Base-by-base conservation (phyloP, 2,113 vertebrate genomes). In the Hepsetus odoe region DNA sequence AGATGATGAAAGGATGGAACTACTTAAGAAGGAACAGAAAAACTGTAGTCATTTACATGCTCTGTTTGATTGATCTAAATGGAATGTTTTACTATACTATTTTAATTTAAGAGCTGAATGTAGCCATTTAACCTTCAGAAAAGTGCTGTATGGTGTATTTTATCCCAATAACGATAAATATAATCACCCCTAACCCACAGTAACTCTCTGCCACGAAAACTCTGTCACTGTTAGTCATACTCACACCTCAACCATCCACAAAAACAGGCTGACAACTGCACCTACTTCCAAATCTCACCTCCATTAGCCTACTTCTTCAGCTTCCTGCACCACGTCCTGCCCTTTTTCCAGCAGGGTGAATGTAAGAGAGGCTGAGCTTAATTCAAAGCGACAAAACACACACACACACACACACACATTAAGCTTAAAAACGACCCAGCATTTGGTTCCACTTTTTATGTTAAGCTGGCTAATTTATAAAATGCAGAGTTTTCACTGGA, bases 231-330 rank as follows among this genome's bases (percentile, higher is more conserved):
- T 28, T 56, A 55, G 38, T 65, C 72, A 46, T 7, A 33, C 42
- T 49, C 26, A 8, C 61, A 26, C 58, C 38, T 16, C 61, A 18
- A 22, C 61, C 32, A 7, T 38, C 12, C 61, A 64, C 61, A 64
- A 20, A 9, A 14, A 32, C 58, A 18, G 0, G 14, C 58, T 26
- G 58, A 32, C 16, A 7, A 16, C 59, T 32, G 28, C 30, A 49
- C 46, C 46, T 49, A 11, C 61, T 65, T n/a, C 61, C 18, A 20
- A 62, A 33, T 35, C 32, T 38, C 32, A 1, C 20, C 32, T 22
- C 32, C 61, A 38, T 65, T 65, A 65, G 61, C 32, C 32, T 64
- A 11, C 18, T 65, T 65, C 33, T 35, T n/a, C n/a, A 62, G 30
- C 6, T 22, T 38, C 55, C n/a, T 1, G 9, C 49, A 38, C 28